These are phyloP conservation scores for Solea solea DNA, from an alignment of 2,113 vertebrate genomes.

Conservation along the genomic window DNA sequence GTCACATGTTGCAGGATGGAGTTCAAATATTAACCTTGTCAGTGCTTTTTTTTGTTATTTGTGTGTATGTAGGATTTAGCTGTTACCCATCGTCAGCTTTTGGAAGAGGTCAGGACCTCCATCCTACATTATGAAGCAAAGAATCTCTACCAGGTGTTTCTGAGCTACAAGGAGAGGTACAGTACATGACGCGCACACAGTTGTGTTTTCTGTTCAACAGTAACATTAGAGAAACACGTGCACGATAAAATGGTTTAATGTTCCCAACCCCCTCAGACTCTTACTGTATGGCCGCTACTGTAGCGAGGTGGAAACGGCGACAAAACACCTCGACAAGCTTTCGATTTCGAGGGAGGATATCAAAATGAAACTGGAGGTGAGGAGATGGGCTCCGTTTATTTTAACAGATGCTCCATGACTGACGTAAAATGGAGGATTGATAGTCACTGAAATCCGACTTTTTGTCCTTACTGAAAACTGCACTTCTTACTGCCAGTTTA, in stretches of 20 bases:
- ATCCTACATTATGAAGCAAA: conserved; percentile 65
- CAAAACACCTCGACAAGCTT: conserved; percentile 87
- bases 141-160: conserved; percentile 87
- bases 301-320: conserved; percentile 89
- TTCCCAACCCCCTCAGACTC: conserved; percentile 73
- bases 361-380: conserved; percentile 91
- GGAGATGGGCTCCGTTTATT: not conserved
- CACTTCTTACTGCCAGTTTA: too few species aligned
- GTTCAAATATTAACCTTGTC: not conserved
- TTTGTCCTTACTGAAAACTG: too few species aligned
- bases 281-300: conserved; percentile 90
- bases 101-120: conserved; percentile 83
- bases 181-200: not conserved
- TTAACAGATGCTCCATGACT: not conserved
- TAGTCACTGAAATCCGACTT: too few species aligned
- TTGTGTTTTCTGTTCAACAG: not conserved
- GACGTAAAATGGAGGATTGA: too few species aligned
- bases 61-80: conserved; percentile 82
- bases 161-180: conserved; percentile 90
- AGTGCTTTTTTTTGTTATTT: conserved; percentile 1
- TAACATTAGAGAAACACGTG: not conserved
- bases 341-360: conserved; percentile 83
- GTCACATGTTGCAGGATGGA: not conserved
- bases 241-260: not conserved
- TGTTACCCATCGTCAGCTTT: conserved; percentile 79